A percentile compares a stretch with the other conserved stretches of the same genome.
phyloP scores from a whole-genome alignment of 2,797 vertebrate genomes.

The Betta splendens region DNA sequence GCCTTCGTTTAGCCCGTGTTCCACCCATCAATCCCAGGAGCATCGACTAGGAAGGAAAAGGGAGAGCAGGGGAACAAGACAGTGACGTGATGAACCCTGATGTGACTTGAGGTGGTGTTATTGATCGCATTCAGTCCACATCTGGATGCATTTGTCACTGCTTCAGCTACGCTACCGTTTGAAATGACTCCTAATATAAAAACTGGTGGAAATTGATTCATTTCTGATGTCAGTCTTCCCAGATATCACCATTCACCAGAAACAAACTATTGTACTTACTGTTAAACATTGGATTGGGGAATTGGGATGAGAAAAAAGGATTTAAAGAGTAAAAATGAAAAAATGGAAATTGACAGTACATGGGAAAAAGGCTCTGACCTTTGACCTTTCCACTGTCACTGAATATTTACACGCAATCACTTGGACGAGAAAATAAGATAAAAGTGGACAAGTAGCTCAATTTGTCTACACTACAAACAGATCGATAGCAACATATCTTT shows the following conservation, averaged over 20 bases:
- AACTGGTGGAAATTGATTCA: not conserved
- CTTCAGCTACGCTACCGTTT: not conserved
- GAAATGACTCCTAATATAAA: not conserved
- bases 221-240: not conserved
- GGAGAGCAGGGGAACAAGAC: slow-evolving; percentile 1
- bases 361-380: too few relatives aligned
- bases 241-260: not conserved
- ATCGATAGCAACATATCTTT: slow-evolving; percentile 23
- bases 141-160: slow-evolving; percentile 9
- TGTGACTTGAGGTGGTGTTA: slow-evolving; percentile 1
- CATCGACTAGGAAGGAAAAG: not conserved
- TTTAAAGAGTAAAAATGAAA: not conserved
- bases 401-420: not conserved
- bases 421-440: slow-evolving; percentile 4
- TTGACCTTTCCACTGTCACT: slow-evolving; percentile 12
- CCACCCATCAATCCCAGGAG: not conserved
- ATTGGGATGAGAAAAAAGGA: not conserved
- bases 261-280: not conserved
- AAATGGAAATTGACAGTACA: slow-evolving; percentile 1
- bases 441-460: not conserved
- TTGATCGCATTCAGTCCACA: slow-evolving; percentile 12
- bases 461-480: slow-evolving; percentile 16
- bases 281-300: too few relatives aligned
- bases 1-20: too few relatives aligned
- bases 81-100: slow-evolving; percentile 1